phyloP scores from a whole-genome alignment of 2,888 invertebrate species.

The Galeruca laticollis region DNA sequence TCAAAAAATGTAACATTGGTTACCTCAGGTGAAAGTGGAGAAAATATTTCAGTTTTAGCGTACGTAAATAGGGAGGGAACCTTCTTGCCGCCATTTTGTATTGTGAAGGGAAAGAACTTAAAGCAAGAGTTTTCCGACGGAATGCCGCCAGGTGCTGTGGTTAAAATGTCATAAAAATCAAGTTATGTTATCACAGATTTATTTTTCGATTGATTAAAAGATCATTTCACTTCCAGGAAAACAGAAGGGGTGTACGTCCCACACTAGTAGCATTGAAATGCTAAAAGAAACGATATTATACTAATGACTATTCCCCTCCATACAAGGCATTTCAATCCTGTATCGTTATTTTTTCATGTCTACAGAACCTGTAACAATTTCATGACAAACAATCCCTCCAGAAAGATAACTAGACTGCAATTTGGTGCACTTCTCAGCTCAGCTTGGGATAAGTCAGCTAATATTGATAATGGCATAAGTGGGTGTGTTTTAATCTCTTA shows the following conservation, averaged over 20 bases:
- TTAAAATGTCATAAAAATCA: constrained; percentile 13
- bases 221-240: constrained; percentile 10
- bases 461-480: constrained; percentile 46
- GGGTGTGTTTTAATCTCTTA: constrained; percentile 10
- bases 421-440: constrained; percentile 21
- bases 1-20: no score
- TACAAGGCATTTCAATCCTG: constrained; percentile 26
- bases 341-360: constrained; percentile 29
- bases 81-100: no score
- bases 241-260: constrained; percentile 17
- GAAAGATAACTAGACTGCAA: constrained; percentile 22
- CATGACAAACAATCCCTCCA: constrained; percentile 19
- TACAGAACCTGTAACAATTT: constrained; percentile 11
- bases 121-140: constrained; percentile 11
- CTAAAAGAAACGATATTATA: constrained; percentile 6
- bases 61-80: no score
- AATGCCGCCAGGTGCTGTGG: constrained; percentile 9
- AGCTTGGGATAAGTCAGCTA: constrained; percentile 24
- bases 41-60: no score
- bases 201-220: constrained; percentile 19
- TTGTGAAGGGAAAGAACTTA: neutral
- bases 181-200: constrained; percentile 6
- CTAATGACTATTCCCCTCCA: constrained; percentile 20
- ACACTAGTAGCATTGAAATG: constrained; percentile 8
- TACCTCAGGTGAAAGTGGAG: no score